phyloP scores from a whole-genome alignment of 2,888 invertebrate species.

The Ophion ellenae region DNA sequence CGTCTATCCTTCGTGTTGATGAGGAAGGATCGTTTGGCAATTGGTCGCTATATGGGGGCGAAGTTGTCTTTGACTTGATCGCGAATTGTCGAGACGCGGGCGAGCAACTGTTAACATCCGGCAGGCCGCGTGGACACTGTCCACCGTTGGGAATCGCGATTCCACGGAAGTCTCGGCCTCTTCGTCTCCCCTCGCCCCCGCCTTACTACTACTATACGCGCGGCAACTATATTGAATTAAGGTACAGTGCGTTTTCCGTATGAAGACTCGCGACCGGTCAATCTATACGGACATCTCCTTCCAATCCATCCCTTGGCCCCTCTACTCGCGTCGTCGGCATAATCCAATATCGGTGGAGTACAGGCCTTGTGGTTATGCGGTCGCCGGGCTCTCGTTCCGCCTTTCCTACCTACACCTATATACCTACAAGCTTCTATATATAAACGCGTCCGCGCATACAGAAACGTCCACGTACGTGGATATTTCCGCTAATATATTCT shows the following conservation, averaged over 20 bases:
- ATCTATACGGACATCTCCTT: constrained; percentile 12
- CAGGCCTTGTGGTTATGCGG: constrained; percentile 62
- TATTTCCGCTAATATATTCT: constrained; percentile 18
- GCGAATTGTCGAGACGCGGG: constrained; percentile 45
- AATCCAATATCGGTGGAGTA: constrained; percentile 76
- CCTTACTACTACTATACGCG: constrained; percentile 31
- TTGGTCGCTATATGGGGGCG: not conserved
- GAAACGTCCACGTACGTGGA: not conserved
- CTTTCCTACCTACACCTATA: constrained; percentile 13
- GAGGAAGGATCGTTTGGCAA: not conserved
- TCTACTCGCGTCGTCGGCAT: constrained; percentile 68
- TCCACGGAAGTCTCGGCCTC: constrained; percentile 73
- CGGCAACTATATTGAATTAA: constrained; percentile 81
- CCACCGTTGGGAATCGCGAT: constrained; percentile 75
- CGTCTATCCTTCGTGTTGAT: not conserved
- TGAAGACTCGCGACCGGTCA: constrained; percentile 41
- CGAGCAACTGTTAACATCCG: constrained; percentile 75
- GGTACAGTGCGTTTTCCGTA: constrained; percentile 69
- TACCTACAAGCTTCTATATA: constrained; percentile 35
- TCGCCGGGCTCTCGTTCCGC: constrained; percentile 58
- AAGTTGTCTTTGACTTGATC: constrained; percentile 3
- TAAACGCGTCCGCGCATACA: constrained; percentile 7
- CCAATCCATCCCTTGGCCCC: constrained; percentile 24
- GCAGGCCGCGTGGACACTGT: constrained; percentile 80
- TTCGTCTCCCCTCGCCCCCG: constrained; percentile 59